Conservation (phyloP, 2,888 invertebrate genomes). For the Pasiphila rectangulata region DNA sequence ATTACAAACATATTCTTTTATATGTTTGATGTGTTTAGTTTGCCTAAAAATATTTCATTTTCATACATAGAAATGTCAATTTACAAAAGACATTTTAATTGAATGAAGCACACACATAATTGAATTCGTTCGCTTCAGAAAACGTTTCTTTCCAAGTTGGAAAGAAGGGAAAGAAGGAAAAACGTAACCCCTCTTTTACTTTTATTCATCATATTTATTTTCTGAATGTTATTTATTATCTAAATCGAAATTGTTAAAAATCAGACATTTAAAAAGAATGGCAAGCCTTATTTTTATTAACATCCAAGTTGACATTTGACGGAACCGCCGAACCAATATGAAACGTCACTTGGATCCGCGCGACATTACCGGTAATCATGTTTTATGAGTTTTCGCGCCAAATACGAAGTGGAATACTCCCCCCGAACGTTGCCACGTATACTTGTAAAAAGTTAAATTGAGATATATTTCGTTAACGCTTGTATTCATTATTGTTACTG, state of each 20-base stretch:
- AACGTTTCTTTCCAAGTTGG: too few species aligned
- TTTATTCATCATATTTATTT: too few species aligned
- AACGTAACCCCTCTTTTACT: too few species aligned
- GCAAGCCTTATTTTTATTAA: slow-evolving; percentile 30
- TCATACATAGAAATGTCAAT: too few species aligned
- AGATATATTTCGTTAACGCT: slow-evolving; percentile 40
- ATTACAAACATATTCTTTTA: too few species aligned
- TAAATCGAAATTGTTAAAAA: slow-evolving; percentile 9
- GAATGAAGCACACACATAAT: too few species aligned
- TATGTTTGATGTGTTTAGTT: too few species aligned
- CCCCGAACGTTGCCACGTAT: slow-evolving; percentile 55
- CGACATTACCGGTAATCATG: slow-evolving; percentile 70
- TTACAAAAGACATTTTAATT: too few species aligned
- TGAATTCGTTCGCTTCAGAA: too few species aligned
- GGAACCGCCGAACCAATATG: slow-evolving; percentile 33
- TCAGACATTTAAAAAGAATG: slow-evolving; percentile 30
- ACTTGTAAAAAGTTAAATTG: slow-evolving; percentile 68
- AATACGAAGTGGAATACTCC: slow-evolving; percentile 48
- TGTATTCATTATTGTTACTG: slow-evolving; percentile 40
- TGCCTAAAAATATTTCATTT: too few species aligned
- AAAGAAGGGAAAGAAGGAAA: too few species aligned
- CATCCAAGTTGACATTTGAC: slow-evolving; percentile 34
- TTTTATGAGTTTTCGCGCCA: slow-evolving; percentile 71
- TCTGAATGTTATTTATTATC: too few species aligned
- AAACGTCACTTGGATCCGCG: slow-evolving; percentile 44